Conservation (phyloP, 1,140 invertebrate genomes). For the Laodelphax striatellus region DNA sequence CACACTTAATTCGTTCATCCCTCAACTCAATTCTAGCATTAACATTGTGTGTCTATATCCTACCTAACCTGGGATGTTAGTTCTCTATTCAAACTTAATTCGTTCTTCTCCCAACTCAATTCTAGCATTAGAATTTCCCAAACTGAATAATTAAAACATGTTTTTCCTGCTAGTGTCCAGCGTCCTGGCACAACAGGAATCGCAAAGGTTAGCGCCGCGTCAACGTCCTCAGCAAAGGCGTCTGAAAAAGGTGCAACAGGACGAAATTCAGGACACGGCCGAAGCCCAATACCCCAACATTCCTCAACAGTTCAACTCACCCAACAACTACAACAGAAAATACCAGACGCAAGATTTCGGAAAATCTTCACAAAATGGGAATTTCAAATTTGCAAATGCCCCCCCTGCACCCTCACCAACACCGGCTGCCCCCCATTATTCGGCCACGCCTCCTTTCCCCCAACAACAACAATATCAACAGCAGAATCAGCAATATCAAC, state of each 20-base stretch:
- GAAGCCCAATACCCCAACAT: neutral
- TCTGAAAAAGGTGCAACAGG: neutral
- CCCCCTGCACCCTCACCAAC: neutral
- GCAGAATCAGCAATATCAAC: neutral
- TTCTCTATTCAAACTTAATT: too few species aligned
- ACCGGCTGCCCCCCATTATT: slow-evolving; percentile 4
- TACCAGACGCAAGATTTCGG: neutral
- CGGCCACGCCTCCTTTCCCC: neutral
- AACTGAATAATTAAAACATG: too few species aligned
- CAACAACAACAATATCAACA: neutral
- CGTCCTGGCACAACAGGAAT: neutral
- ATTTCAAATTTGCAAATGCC: too few species aligned
- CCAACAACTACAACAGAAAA: neutral
- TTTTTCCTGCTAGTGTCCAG: too few species aligned
- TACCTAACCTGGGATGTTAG: too few species aligned
- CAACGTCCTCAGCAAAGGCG: neutral
- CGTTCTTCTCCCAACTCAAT: too few species aligned
- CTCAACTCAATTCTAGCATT: too few species aligned
- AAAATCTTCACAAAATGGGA: neutral
- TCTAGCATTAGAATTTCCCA: too few species aligned
- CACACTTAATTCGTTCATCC: too few species aligned
- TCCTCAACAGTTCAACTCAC: neutral
- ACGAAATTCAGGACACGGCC: neutral
- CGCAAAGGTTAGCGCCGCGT: neutral
- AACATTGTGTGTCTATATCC: too few species aligned